phyloP scores from a whole-genome alignment of 2,113 vertebrate genomes.

The Engraulis encrasicolus region DNA sequence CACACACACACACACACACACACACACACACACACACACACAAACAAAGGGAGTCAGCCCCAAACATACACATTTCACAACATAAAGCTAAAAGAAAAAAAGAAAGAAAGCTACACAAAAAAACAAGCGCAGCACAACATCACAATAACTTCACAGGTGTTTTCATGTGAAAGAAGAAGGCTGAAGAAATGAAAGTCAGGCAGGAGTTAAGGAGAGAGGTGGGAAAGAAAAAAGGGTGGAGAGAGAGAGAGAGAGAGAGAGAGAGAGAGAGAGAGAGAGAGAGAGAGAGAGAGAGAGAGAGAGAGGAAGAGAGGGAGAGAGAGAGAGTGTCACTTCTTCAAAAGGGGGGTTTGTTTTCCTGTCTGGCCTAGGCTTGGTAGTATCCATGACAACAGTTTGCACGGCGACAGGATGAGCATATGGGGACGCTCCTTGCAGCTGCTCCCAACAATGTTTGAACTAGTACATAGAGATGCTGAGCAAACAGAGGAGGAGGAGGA shows the following conservation, averaged over 20 bases:
- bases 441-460: conserved; percentile 99
- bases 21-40: no score
- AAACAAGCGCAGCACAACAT: no score
- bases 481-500: conserved; percentile 82
- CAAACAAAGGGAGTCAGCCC: no score
- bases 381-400: conserved; percentile 99
- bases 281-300: not conserved
- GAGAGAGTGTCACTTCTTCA: conserved; percentile 85
- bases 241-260: conserved; percentile 31
- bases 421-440: conserved; percentile 98
- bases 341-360: conserved; percentile 86
- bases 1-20: not conserved
- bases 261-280: not conserved
- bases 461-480: conserved; percentile 99
- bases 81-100: conserved; percentile 28
- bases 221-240: conserved; percentile 41
- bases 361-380: conserved; percentile 92
- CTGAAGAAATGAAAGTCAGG: not conserved
- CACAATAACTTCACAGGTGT: conserved; percentile 70
- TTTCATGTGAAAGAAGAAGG: conserved; percentile 56
- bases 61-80: not conserved
- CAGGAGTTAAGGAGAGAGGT: conserved; percentile 43
- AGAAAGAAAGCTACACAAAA: no score
- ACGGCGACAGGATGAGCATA: conserved; percentile 99
- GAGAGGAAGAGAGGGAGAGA: conserved; percentile 53